Percentiles rank a stretch among this genome's conserved stretches.
phyloP scores from a whole-genome alignment of 2,888 invertebrate genomes.

The Yponomeuta plumbellus region DNA sequence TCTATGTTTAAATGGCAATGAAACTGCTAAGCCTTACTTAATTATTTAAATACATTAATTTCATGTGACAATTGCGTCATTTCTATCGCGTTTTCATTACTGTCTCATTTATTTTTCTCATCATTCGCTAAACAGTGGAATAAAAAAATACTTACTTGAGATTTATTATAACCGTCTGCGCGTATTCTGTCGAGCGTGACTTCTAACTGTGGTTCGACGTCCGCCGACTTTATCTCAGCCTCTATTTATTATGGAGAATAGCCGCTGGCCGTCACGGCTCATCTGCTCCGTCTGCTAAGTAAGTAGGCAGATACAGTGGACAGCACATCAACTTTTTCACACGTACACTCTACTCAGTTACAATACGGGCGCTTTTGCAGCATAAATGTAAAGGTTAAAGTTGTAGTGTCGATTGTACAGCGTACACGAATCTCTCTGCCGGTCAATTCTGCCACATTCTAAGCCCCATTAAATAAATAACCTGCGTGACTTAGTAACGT shows the following conservation, averaged over 20 bases:
- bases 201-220: conserved; percentile 35
- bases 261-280: conserved; percentile 42
- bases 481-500: conserved; percentile 59
- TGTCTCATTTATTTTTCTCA: neutral
- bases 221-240: conserved; percentile 25
- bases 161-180: conserved; percentile 34
- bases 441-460: neutral
- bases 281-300: conserved; percentile 30
- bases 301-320: neutral
- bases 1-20: no score
- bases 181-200: conserved; percentile 40
- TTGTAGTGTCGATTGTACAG: no score
- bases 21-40: no score
- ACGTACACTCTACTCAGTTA: no score
- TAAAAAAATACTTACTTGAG: conserved; percentile 37
- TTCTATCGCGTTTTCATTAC: neutral
- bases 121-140: conserved; percentile 9
- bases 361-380: no score
- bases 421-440: neutral
- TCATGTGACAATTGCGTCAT: conserved; percentile 2
- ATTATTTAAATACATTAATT: neutral
- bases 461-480: neutral
- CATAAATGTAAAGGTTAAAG: no score
- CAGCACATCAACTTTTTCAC: no score
- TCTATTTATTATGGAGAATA: conserved; percentile 54